Evolutionary conservation across 2,797 vertebrate genomes (phyloP).

Genomic region (Aldrovandia affinis): DNA sequence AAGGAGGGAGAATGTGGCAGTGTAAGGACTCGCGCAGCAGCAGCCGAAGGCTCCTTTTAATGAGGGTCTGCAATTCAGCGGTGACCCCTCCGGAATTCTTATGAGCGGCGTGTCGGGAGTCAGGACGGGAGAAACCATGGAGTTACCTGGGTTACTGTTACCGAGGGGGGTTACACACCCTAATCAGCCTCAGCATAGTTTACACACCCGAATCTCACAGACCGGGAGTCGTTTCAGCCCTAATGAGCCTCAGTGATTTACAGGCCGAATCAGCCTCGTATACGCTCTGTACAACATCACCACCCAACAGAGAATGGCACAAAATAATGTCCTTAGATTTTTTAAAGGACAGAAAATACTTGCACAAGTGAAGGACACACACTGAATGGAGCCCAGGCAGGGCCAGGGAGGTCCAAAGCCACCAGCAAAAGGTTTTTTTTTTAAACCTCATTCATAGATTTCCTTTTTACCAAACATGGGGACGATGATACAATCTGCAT

Average conservation of each 20-base stretch:
- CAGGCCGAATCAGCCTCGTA: too few relatives aligned
- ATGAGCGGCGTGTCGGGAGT: constrained; percentile 31
- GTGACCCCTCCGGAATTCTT: constrained; percentile 33
- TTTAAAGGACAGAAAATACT: background rate
- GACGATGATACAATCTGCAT: background rate
- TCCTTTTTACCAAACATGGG: background rate
- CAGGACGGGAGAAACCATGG: constrained; percentile 7
- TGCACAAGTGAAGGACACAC: background rate
- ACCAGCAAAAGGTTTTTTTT: background rate
- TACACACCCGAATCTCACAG: too few relatives aligned
- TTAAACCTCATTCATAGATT: background rate
- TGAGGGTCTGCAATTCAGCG: constrained; percentile 30
- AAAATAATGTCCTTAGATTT: background rate
- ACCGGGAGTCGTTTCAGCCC: too few relatives aligned
- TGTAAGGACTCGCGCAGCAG: background rate
- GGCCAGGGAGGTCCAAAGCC: too few relatives aligned
- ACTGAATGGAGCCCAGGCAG: too few relatives aligned
- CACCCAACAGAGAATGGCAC: background rate
- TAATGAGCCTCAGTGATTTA: background rate
- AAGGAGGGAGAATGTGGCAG: too few relatives aligned
- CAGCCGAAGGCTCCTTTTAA: constrained; percentile 33
- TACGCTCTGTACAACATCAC: background rate
- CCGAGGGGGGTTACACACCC: too few relatives aligned
- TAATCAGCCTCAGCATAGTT: too few relatives aligned
- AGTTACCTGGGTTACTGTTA: too few relatives aligned